Conservation (phyloP, 2,113 vertebrate genomes). For the Pelodiscus sinensis region DNA sequence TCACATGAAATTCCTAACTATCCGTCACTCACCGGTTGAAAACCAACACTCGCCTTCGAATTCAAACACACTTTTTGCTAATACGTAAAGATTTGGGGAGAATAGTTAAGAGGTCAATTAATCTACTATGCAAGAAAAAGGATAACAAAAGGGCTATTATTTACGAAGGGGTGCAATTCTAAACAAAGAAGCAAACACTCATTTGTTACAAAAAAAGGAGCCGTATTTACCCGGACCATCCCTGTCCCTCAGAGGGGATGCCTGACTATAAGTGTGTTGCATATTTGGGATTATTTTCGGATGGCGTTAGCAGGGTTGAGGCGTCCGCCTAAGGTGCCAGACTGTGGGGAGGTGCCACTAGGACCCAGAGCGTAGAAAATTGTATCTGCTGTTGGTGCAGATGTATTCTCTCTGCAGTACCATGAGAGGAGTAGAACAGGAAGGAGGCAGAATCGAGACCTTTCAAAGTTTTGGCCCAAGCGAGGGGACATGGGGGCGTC, state of each 20-base stretch:
- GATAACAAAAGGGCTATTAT: not conserved
- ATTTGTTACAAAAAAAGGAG: not conserved
- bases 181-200: not conserved
- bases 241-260: not conserved
- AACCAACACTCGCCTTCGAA: not conserved
- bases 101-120: not conserved
- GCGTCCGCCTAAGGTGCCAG: too few species aligned
- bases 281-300: not conserved
- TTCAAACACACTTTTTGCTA: not conserved
- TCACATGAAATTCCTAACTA: not conserved
- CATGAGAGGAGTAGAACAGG: too few species aligned
- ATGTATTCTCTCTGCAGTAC: too few species aligned
- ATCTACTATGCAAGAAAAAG: not conserved
- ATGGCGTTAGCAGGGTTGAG: not conserved
- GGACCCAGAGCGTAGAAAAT: too few species aligned
- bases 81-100: not conserved
- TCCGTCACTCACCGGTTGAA: not conserved
- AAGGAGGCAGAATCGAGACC: too few species aligned
- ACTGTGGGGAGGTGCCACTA: too few species aligned
- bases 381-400: too few species aligned
- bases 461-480: too few species aligned
- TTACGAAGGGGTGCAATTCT: not conserved
- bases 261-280: not conserved
- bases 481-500: too few species aligned
- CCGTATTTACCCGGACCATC: not conserved